phyloP scores from a whole-genome alignment of 1,140 invertebrate species.

The Pseudomyrmex flavicornis region DNA sequence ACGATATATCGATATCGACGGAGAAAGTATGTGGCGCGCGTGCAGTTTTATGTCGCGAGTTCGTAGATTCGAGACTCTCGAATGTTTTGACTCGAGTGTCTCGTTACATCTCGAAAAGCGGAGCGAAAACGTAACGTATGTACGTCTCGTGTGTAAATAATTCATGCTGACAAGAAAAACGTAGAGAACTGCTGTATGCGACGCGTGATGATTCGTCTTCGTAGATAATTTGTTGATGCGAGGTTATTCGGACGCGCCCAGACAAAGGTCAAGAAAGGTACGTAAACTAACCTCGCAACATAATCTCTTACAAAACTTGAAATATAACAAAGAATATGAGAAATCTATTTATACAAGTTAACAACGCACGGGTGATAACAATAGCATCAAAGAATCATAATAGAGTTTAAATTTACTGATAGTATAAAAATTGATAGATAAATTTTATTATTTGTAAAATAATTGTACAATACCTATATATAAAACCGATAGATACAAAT shows the following conservation, averaged over 20 bases:
- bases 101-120: not conserved
- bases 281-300: too few species aligned
- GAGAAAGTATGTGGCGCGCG: conserved; percentile 18
- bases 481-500: too few species aligned
- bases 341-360: too few species aligned
- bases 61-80: conserved; percentile 29
- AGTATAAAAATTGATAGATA: too few species aligned
- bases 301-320: too few species aligned
- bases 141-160: not conserved
- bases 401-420: too few species aligned
- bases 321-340: too few species aligned
- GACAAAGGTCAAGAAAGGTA: too few species aligned
- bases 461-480: too few species aligned
- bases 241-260: not conserved
- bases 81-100: not conserved
- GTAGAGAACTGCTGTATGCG: not conserved
- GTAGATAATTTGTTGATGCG: not conserved
- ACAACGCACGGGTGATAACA: too few species aligned
- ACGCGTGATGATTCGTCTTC: not conserved
- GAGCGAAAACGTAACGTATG: not conserved
- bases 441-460: too few species aligned
- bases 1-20: conserved; percentile 40
- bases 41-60: not conserved
- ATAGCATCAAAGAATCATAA: too few species aligned
- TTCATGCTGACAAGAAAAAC: conserved; percentile 17